Percentiles rank a stretch among this genome's conserved stretches.
These are phyloP conservation scores for Labeo rohita DNA, from an alignment of 2,113 vertebrate species.

Conservation along the genomic window DNA sequence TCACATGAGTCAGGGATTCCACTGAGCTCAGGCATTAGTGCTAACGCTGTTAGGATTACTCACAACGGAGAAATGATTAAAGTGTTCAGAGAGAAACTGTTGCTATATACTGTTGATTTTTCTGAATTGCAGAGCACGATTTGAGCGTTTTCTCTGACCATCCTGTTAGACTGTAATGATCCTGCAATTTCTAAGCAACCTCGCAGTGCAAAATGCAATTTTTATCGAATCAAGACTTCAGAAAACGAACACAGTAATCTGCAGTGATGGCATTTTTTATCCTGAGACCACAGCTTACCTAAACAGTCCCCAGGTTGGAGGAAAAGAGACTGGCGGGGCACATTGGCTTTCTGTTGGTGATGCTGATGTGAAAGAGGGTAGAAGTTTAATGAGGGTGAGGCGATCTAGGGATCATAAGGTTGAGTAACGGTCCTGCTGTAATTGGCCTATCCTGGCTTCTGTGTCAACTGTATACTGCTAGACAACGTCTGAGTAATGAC, in stretches of 20 bases:
- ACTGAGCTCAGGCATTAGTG: constrained; percentile 28
- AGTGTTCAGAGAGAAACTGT: constrained; percentile 31
- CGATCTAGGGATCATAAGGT: constrained; percentile 43
- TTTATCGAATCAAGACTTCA: constrained; percentile 1
- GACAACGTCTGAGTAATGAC: constrained; percentile 42
- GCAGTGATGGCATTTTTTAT: background rate
- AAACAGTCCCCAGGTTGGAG: background rate
- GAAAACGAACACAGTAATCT: background rate
- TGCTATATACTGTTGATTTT: background rate
- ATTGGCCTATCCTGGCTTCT: constrained; percentile 52
- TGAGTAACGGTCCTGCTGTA: constrained; percentile 45
- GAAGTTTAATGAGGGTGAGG: constrained; percentile 46
- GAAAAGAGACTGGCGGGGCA: background rate
- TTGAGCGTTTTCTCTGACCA: background rate
- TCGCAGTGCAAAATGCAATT: background rate
- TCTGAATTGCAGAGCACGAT: background rate
- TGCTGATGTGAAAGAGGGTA: constrained; percentile 26
- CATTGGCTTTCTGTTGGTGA: constrained; percentile 3
- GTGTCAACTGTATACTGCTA: constrained; percentile 39
- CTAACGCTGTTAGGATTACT: constrained; percentile 19
- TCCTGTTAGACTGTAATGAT: constrained; percentile 7
- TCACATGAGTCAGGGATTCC: constrained; percentile 36
- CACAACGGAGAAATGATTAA: background rate
- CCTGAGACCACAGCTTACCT: background rate
- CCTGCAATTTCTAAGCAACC: background rate